Conservation (phyloP, 2,797 vertebrate genomes). For the Podargus strigoides region DNA sequence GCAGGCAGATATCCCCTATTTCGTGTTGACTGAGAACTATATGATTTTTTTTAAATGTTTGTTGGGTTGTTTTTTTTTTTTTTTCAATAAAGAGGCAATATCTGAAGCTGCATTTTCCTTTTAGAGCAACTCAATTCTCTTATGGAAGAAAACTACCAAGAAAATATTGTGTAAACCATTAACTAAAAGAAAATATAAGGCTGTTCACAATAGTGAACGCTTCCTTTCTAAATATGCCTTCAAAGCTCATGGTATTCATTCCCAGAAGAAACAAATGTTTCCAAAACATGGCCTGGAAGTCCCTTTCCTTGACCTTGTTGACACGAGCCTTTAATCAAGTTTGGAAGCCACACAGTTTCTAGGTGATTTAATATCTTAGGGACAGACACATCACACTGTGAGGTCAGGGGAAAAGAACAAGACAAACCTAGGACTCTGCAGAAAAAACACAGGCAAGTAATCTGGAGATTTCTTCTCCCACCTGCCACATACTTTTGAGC, state of each 20-base stretch:
- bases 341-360: not conserved
- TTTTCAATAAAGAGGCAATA: not conserved
- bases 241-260: constrained; percentile 32
- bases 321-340: not conserved
- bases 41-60: not conserved
- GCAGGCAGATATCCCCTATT: not conserved
- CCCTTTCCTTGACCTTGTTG: not conserved
- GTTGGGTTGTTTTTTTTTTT: not conserved
- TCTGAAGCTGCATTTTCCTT: not conserved
- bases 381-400: not conserved
- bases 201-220: not conserved
- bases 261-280: constrained; percentile 27
- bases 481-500: not conserved
- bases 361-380: not conserved
- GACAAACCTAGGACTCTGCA: not conserved
- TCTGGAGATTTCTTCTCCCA: not conserved
- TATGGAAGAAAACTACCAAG: not conserved
- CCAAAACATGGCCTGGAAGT: constrained; percentile 8
- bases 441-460: not conserved
- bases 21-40: not conserved
- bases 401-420: not conserved
- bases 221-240: not conserved
- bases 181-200: not conserved
- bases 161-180: not conserved
- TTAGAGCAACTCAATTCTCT: not conserved